Conservation (phyloP, 2,113 vertebrate genomes). For the Peromyscus leucopus region DNA sequence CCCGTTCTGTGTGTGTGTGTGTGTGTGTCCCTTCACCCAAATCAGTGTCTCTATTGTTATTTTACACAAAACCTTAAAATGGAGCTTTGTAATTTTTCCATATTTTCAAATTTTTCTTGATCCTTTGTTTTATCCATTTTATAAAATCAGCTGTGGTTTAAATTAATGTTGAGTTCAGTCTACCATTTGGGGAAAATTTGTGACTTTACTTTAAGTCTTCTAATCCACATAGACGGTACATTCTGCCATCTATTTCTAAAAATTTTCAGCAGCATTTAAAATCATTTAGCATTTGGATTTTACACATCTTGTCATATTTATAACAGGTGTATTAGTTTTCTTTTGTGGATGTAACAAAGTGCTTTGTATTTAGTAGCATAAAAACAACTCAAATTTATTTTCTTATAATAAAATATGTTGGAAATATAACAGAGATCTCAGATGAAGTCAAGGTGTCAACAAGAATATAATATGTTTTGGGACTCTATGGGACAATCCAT, state of each 20-base stretch:
- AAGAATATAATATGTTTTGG: not conserved
- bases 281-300: not conserved
- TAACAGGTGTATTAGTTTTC: not conserved
- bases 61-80: not conserved
- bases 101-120: not conserved
- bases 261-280: not conserved
- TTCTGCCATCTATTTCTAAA: not conserved
- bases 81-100: not conserved
- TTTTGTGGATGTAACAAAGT: not conserved
- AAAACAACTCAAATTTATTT: not conserved
- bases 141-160: not conserved
- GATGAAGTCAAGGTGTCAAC: not conserved
- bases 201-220: not conserved
- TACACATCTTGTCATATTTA: not conserved
- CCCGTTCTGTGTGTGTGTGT: not conserved
- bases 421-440: not conserved
- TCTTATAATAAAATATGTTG: not conserved
- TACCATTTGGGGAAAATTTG: not conserved
- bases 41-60: not conserved
- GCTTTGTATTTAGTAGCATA: not conserved
- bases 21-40: not conserved
- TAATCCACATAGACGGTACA: not conserved
- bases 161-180: not conserved
- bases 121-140: not conserved
- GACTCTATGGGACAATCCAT: not conserved